phyloP scores from a whole-genome alignment of 2,113 vertebrate genomes.

The Sphyrna mokarran region DNA sequence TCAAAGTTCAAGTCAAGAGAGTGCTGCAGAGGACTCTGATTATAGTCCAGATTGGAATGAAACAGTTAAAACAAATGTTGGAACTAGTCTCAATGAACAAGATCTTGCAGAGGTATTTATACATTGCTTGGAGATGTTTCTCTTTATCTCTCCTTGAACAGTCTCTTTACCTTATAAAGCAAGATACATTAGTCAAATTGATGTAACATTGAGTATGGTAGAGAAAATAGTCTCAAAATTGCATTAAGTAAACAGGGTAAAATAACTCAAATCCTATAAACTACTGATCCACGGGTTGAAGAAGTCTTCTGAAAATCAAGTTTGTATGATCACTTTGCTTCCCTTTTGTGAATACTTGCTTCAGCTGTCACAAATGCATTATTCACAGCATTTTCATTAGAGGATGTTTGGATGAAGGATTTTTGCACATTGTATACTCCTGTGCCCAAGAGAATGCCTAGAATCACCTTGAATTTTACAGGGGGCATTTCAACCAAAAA shows the following conservation, averaged over 20 bases:
- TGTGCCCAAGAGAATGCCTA: background rate
- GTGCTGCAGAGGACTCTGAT: conserved; percentile 47
- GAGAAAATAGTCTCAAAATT: background rate
- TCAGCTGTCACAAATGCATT: background rate
- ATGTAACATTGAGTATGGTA: background rate
- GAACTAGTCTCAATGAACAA: conserved; percentile 51
- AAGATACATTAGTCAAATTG: background rate
- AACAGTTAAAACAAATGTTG: conserved; percentile 47
- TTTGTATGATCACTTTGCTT: background rate
- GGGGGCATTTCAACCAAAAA: background rate
- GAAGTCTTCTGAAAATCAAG: background rate
- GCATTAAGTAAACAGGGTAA: background rate
- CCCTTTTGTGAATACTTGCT: background rate
- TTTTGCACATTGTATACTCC: background rate
- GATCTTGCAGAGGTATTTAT: conserved; percentile 59
- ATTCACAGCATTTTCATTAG: background rate
- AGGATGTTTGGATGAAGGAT: background rate
- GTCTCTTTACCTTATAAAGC: background rate
- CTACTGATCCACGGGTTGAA: background rate
- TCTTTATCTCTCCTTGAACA: background rate
- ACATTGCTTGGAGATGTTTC: background rate
- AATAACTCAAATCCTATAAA: background rate
- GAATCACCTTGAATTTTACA: background rate
- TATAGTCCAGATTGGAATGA: conserved; percentile 53
- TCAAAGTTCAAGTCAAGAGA: conserved; percentile 44